phyloP scores from a whole-genome alignment of 2,888 invertebrate species.

The Cenopis cana region DNA sequence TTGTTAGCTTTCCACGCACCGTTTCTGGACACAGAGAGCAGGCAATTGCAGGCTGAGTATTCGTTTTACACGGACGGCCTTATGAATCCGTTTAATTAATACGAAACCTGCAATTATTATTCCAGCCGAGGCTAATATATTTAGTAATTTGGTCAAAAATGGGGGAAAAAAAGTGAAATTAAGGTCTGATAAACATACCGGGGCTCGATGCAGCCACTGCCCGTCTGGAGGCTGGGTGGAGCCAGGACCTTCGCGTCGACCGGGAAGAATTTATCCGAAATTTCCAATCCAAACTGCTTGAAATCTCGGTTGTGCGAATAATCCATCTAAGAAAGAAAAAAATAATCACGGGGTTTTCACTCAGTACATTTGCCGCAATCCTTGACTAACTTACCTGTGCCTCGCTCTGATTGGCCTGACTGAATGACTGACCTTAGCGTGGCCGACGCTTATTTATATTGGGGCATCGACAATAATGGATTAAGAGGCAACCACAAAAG shows the following conservation, averaged over 20 bases:
- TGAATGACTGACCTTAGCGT: not conserved
- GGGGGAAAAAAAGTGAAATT: too few relatives aligned
- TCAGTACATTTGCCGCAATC: too few relatives aligned
- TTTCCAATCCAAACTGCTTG: slow-evolving; percentile 92
- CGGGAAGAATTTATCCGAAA: slow-evolving; percentile 89
- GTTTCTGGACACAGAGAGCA: slow-evolving; percentile 52
- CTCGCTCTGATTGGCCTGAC: too few relatives aligned
- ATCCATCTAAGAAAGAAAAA: slow-evolving; percentile 66
- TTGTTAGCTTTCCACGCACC: slow-evolving; percentile 77
- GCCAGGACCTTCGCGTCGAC: slow-evolving; percentile 91
- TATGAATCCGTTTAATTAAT: too few relatives aligned
- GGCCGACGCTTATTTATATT: not conserved
- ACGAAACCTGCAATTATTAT: too few relatives aligned
- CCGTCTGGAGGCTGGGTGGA: slow-evolving; percentile 90
- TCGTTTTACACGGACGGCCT: too few relatives aligned
- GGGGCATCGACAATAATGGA: not conserved
- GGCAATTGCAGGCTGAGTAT: too few relatives aligned
- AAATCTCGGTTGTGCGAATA: slow-evolving; percentile 80
- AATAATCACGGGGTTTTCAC: too few relatives aligned
- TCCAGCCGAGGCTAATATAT: too few relatives aligned
- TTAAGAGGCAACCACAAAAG: not conserved
- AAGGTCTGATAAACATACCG: slow-evolving; percentile 53
- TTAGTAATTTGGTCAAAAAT: too few relatives aligned
- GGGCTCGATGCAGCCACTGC: slow-evolving; percentile 60
- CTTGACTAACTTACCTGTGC: too few relatives aligned